These are phyloP conservation scores for Calvadosia cruxmelitensis DNA, from an alignment of 30 jellyfish, hydroid and myxozoan species.

Conservation along the genomic window DNA sequence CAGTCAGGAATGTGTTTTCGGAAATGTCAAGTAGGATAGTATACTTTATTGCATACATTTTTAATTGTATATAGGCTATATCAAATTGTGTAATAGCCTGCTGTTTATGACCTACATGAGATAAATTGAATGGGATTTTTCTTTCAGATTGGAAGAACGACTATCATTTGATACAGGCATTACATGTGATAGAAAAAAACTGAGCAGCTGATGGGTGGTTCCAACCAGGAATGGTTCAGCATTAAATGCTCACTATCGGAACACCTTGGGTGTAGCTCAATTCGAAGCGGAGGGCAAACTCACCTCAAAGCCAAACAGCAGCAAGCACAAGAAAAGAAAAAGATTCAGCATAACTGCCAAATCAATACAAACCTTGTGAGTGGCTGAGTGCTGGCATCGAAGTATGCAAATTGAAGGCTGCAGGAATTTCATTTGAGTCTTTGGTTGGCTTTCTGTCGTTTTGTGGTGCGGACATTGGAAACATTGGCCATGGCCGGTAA, in stretches of 20 bases:
- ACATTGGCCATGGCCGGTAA: constrained; percentile 9
- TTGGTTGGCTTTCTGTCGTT: constrained; percentile 10
- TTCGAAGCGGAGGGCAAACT: neutral
- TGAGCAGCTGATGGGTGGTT: neutral
- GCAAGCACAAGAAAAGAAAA: neutral
- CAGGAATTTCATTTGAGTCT: constrained; percentile 19
- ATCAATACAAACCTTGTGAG: neutral
- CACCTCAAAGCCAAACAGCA: neutral
- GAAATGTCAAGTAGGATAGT: too few species aligned
- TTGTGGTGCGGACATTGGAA: constrained; percentile 20
- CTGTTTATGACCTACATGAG: too few species aligned
- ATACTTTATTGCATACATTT: too few species aligned
- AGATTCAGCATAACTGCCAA: neutral
- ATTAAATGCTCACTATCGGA: neutral
- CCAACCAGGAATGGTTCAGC: neutral
- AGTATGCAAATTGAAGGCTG: constrained; percentile 28
- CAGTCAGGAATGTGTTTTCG: too few species aligned
- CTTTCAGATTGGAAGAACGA: neutral
- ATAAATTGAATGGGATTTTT: too few species aligned
- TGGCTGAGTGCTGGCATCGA: constrained; percentile 31
- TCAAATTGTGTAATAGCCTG: too few species aligned
- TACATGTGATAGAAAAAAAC: neutral
- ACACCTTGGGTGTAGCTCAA: neutral
- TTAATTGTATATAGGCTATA: too few species aligned
- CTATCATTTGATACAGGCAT: neutral